phyloP scores from a whole-genome alignment of 2,888 invertebrate genomes.

The Plebejus anna region DNA sequence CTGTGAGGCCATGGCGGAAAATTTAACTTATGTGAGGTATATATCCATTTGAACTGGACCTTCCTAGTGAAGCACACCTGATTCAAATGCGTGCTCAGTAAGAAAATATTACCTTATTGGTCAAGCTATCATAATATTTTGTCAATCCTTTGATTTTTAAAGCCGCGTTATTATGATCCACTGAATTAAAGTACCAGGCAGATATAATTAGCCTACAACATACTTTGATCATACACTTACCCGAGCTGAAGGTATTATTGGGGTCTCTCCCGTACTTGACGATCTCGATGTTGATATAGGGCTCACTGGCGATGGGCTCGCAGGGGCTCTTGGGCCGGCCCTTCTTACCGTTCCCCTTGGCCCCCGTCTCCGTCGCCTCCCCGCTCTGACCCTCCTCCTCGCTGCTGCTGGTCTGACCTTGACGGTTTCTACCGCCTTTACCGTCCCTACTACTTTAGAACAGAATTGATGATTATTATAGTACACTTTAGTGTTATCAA shows the following conservation, averaged over 20 bases:
- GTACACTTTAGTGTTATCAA: not conserved
- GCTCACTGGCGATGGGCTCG: conserved; percentile 82
- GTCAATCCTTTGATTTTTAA: too few species aligned
- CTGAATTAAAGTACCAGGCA: too few species aligned
- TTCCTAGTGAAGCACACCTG: too few species aligned
- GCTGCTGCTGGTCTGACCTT: conserved; percentile 43
- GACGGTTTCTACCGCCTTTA: conserved; percentile 63
- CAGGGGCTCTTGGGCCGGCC: conserved; percentile 83
- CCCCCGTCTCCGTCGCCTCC: conserved; percentile 47
- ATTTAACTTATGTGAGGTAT: too few species aligned
- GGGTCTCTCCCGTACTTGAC: conserved; percentile 85
- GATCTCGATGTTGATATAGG: conserved; percentile 84
- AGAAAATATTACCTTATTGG: too few species aligned
- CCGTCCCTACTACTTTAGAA: conserved; percentile 62
- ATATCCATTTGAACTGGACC: too few species aligned
- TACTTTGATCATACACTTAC: too few species aligned
- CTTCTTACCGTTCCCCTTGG: conserved; percentile 60
- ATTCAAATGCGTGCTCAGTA: too few species aligned
- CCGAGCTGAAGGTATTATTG: conserved; percentile 84
- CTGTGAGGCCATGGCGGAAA: too few species aligned
- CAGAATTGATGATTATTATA: not conserved
- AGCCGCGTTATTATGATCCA: too few species aligned
- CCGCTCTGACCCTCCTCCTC: conserved; percentile 45
- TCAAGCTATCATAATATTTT: too few species aligned
- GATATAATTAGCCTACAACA: too few species aligned